These are phyloP conservation scores for Enteromius viviparus DNA, from an alignment of 2,797 vertebrate species.

Conservation along the genomic window DNA sequence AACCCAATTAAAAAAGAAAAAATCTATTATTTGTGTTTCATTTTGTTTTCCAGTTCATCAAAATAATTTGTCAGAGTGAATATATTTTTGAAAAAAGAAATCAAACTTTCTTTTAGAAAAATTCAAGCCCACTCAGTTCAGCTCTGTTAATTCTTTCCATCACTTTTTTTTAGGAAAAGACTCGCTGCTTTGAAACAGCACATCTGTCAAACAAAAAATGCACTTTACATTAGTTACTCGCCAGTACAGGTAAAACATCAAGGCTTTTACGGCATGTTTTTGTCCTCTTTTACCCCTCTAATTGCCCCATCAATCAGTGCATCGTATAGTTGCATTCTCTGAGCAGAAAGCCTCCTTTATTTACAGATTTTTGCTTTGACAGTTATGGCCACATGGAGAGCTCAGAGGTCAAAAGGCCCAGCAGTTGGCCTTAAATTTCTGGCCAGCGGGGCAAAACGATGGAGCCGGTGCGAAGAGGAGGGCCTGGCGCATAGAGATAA, in stretches of 20 bases:
- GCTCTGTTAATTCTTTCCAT: too few relatives aligned
- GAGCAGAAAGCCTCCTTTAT: conserved; percentile 6
- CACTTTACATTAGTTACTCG: background rate
- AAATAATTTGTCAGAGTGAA: background rate
- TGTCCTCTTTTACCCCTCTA: background rate
- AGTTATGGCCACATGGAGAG: conserved; percentile 58
- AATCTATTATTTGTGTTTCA: background rate
- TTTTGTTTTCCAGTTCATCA: background rate
- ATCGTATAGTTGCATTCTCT: background rate
- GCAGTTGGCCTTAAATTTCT: conserved; percentile 66
- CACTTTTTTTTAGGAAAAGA: too few relatives aligned
- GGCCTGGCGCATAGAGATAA: conserved; percentile 79
- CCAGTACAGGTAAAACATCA: background rate
- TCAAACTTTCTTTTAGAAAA: background rate
- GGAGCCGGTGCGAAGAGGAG: conserved; percentile 66
- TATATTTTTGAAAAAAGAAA: background rate
- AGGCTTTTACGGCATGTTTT: conserved; percentile 8
- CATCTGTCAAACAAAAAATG: background rate
- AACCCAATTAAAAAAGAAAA: background rate
- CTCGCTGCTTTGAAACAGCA: background rate
- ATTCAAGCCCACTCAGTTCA: background rate
- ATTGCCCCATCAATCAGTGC: conserved; percentile 12
- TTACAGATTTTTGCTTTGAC: conserved; percentile 19
- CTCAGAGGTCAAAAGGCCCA: conserved; percentile 59
- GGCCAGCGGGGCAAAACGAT: conserved; percentile 64